Conservation (phyloP, 2,113 vertebrate species). For the Morphnarchus princeps region DNA sequence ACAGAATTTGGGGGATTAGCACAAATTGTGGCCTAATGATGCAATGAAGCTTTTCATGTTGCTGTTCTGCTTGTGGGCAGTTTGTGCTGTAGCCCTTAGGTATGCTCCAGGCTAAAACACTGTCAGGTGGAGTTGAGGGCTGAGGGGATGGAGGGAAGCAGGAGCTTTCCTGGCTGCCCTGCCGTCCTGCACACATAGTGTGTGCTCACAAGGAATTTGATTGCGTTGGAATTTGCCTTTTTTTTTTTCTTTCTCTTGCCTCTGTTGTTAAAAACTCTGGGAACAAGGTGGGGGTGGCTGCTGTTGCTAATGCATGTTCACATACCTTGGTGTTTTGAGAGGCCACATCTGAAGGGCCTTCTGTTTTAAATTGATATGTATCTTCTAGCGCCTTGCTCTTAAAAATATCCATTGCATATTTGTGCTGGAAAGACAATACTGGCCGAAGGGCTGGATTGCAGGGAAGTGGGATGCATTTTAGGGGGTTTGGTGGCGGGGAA, state of each 20-base stretch:
- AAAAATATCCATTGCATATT: neutral
- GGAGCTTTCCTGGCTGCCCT: neutral
- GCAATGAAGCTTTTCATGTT: constrained; percentile 22
- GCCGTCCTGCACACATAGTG: neutral
- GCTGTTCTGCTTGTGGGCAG: constrained; percentile 37
- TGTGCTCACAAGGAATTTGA: neutral
- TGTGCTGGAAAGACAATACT: neutral
- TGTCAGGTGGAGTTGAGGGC: neutral
- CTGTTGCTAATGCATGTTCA: neutral
- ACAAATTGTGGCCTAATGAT: constrained; percentile 58
- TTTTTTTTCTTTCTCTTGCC: neutral
- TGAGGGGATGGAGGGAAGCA: neutral
- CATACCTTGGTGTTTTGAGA: neutral
- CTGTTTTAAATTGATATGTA: neutral
- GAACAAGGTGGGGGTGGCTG: neutral
- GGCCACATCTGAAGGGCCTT: neutral
- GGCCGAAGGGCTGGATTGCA: neutral
- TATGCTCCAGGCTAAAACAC: constrained; percentile 32
- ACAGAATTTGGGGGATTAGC: constrained; percentile 10
- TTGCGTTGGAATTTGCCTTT: neutral
- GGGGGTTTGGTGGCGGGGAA: neutral
- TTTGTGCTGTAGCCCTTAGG: constrained; percentile 12
- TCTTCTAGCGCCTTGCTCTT: neutral
- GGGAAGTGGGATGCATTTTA: neutral
- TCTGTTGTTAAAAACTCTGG: neutral